Evolutionary conservation across 2,888 invertebrate genomes (phyloP), one percentile per base, ranked within the genome.

Genomic region (Oscheius sp.): DNA sequence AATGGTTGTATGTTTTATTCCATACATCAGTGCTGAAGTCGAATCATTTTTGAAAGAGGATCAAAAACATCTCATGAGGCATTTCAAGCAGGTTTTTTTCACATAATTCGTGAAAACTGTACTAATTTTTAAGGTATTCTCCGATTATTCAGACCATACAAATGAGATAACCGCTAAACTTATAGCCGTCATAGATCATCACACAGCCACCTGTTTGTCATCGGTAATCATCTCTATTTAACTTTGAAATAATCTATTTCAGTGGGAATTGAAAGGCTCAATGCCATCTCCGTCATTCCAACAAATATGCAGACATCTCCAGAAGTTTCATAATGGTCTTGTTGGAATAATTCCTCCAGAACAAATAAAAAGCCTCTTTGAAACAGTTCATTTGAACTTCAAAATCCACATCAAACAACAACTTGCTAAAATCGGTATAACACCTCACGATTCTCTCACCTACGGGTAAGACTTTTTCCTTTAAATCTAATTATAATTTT

Each of bases 261-360:
- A 91, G 80, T 98, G 96, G 96, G 94, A 95, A 87, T 94, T 95
- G 0, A 92, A 93, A 84, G 95, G 96, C 23, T 95, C 96, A 0
- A 70, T 75, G 25, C 96, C 97, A 48, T 96, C 96, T 15, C 92
- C 92, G 6, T 87, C 87, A 78, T 89, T 89, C 81, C 86, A 88
- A 76, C 86, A 86, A 45, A 88, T 90, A 53, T 88, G 88, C 81
- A 89, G 90, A 87, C 95, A 96, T 88, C 90, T 96, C 65, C 76
- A 76, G 27, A 86, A 84, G 57, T 84, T 87, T 67, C 82, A 86
- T 69, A 82, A 83, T 46, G 83, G 83, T 12, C 68, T 87, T 34
- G 53, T 73, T 8, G 82, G 81, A 27, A 79, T 86, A 20, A 76
- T 86, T 75, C 84, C 86, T 0, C 65, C 66, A 33, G 72, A 72